Evolutionary conservation across 2,888 invertebrate genomes (phyloP).

Genomic region (Palloptera scutellata): DNA sequence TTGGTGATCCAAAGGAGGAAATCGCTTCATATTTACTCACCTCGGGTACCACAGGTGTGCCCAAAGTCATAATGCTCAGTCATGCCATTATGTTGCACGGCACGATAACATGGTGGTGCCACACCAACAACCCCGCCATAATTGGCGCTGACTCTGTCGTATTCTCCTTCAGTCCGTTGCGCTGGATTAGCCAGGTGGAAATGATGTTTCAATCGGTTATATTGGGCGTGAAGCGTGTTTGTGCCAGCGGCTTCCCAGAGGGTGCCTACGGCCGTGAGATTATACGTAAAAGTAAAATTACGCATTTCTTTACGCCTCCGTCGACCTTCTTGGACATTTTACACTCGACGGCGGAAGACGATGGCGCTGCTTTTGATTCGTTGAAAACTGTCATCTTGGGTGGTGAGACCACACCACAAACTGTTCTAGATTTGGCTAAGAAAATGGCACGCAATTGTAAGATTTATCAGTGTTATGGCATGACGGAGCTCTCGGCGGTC

Average conservation of each 20-base stretch:
- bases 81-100: slow-evolving; percentile 39
- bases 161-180: slow-evolving; percentile 39
- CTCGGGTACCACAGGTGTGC: slow-evolving; percentile 41
- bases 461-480: slow-evolving; percentile 38
- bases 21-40: slow-evolving; percentile 35
- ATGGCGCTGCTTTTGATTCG: slow-evolving; percentile 31
- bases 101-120: slow-evolving; percentile 35
- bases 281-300: slow-evolving; percentile 28
- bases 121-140: slow-evolving; percentile 17
- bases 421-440: slow-evolving; percentile 22
- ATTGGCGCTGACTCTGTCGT: slow-evolving; percentile 23
- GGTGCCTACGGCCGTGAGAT: slow-evolving; percentile 31
- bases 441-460: slow-evolving; percentile 33
- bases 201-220: slow-evolving; percentile 37
- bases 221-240: slow-evolving; percentile 37
- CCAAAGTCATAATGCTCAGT: slow-evolving; percentile 36
- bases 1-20: slow-evolving; percentile 30
- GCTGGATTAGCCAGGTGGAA: slow-evolving; percentile 43
- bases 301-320: slow-evolving; percentile 39
- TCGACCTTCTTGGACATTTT: slow-evolving; percentile 33
- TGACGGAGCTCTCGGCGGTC: slow-evolving; percentile 38
- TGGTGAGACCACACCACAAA: slow-evolving; percentile 34
- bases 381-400: slow-evolving; percentile 34
- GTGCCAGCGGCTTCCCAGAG: slow-evolving; percentile 23
- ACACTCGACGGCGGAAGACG: slow-evolving; percentile 25